Conservation (phyloP, 2,113 vertebrate species). For the Pantherophis guttatus region DNA sequence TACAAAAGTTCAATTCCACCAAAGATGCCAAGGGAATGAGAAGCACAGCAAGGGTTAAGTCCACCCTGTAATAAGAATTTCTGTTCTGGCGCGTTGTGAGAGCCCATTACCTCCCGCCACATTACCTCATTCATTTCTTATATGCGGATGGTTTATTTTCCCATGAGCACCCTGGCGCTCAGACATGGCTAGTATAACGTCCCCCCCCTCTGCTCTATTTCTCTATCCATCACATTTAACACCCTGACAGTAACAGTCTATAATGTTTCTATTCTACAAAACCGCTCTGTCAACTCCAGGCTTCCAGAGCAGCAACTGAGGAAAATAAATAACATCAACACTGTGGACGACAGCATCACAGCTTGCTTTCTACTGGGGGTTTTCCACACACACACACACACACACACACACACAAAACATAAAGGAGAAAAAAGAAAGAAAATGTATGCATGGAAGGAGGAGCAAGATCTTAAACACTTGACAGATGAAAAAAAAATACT, state of each 20-base stretch:
- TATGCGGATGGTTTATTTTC: conserved; percentile 89
- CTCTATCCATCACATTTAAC: conserved; percentile 99
- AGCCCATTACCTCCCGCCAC: conserved; percentile 94
- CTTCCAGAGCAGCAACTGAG: conserved; percentile 93
- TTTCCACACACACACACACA: neutral
- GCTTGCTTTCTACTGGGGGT: conserved; percentile 69
- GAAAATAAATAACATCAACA: conserved; percentile 97
- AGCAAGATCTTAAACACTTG: conserved; percentile 22
- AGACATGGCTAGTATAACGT: conserved; percentile 85
- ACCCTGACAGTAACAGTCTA: conserved; percentile 99
- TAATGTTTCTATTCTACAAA: conserved; percentile 99
- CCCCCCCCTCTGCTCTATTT: conserved; percentile 83
- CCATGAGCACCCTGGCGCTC: conserved; percentile 84
- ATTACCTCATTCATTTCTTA: conserved; percentile 94
- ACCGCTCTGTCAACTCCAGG: conserved; percentile 97
- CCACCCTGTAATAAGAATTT: conserved; percentile 75
- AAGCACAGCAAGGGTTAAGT: conserved; percentile 74
- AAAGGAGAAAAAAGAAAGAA: neutral
- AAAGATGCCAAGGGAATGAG: conserved; percentile 16
- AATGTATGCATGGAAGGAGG: neutral
- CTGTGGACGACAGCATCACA: conserved; percentile 76
- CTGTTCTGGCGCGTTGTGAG: conserved; percentile 83
- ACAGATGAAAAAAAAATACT: conserved; percentile 1
- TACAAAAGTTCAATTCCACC: neutral
- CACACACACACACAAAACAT: neutral